These are phyloP conservation scores for Saimiri boliviensis DNA, from an alignment of 2,113 vertebrate species.

Conservation along the genomic window DNA sequence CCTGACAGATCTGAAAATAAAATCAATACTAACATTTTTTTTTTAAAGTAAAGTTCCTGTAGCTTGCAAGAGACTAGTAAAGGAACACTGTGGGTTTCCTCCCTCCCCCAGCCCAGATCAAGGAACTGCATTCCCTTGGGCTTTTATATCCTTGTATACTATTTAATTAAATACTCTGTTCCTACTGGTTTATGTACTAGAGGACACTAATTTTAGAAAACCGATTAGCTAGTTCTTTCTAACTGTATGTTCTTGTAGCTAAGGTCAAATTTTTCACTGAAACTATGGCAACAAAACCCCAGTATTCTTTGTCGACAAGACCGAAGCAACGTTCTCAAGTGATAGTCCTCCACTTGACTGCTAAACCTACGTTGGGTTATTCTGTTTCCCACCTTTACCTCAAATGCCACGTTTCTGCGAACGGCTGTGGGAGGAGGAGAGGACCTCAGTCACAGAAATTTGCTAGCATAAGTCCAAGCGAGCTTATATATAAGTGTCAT, in stretches of 20 bases:
- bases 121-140: constrained; percentile 79
- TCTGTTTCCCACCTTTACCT: constrained; percentile 65
- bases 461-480: not conserved
- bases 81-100: not conserved
- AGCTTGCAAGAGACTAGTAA: constrained; percentile 12
- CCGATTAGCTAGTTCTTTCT: constrained; percentile 87
- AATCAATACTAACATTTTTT: not conserved
- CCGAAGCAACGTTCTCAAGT: constrained; percentile 79
- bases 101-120: constrained; percentile 67
- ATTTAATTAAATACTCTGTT: constrained; percentile 85
- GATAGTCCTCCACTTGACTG: constrained; percentile 65
- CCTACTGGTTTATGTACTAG: constrained; percentile 83
- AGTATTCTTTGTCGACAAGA: constrained; percentile 79
- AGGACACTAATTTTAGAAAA: constrained; percentile 89
- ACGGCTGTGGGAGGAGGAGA: not conserved
- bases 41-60: not conserved
- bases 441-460: not conserved
- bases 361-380: constrained; percentile 65
- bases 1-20: constrained; percentile 15
- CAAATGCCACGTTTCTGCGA: constrained; percentile 46
- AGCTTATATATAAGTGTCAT: not conserved
- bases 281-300: constrained; percentile 88
- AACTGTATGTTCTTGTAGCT: constrained; percentile 84
- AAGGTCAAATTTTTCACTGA: constrained; percentile 88
- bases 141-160: constrained; percentile 81